phyloP scores from a whole-genome alignment of 1,140 invertebrate species.

The Acromyrmex echinatior region DNA sequence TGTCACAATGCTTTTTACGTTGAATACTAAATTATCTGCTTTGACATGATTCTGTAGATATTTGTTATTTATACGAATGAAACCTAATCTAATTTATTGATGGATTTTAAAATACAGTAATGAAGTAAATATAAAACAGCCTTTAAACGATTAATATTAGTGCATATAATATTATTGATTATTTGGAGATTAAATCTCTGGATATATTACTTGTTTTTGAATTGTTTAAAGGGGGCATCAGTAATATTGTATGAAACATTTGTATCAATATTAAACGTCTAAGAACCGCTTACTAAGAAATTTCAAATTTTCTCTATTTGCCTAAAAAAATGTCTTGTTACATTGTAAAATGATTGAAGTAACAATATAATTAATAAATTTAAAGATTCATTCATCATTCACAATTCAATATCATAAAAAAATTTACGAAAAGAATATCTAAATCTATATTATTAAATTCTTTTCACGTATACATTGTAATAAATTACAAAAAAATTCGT shows the following conservation, averaged over 20 bases:
- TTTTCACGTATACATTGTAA: not conserved
- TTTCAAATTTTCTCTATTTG: not conserved
- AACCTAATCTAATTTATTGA: not conserved
- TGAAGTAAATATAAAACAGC: not conserved
- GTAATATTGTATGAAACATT: too few relatives aligned
- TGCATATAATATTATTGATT: too few relatives aligned
- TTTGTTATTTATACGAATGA: not conserved
- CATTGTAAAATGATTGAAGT: not conserved
- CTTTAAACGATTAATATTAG: too few relatives aligned
- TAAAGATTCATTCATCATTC: not conserved
- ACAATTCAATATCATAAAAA: not conserved
- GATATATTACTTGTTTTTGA: too few relatives aligned
- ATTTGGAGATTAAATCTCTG: too few relatives aligned
- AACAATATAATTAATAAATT: constrained; percentile 5
- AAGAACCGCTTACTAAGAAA: not conserved
- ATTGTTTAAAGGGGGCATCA: too few relatives aligned
- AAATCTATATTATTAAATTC: not conserved
- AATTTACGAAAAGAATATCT: not conserved
- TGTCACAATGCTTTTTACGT: not conserved
- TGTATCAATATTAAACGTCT: too few relatives aligned
- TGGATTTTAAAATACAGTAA: not conserved
- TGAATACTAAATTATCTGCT: not conserved
- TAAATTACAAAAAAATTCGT: not conserved
- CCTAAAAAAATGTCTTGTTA: not conserved
- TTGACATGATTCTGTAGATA: not conserved